Evolutionary conservation across 2,888 invertebrate genomes (phyloP).

Genomic region (Zootermopsis nevadensis): DNA sequence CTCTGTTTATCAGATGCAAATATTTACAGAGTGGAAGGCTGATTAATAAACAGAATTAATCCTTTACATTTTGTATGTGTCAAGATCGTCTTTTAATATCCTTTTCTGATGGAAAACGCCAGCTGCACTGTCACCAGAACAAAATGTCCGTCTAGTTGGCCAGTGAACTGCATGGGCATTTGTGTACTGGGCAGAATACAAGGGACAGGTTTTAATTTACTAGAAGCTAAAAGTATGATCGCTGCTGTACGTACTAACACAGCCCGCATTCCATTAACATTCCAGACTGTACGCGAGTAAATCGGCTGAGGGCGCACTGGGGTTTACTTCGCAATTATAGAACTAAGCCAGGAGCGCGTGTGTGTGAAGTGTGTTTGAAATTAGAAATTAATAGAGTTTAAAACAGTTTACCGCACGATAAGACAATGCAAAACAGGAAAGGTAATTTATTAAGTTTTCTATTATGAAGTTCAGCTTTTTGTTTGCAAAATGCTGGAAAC

Average conservation of each 20-base stretch:
- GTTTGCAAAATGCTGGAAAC: no score
- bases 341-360: not conserved
- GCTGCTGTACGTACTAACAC: not conserved
- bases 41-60: no score
- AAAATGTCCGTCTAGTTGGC: constrained; percentile 30
- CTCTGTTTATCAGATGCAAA: no score
- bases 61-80: no score
- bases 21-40: no score
- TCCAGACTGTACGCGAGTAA: not conserved
- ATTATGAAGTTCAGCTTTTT: not conserved
- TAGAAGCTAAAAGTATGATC: not conserved
- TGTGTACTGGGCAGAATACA: not conserved
- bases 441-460: not conserved
- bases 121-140: not conserved
- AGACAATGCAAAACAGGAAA: not conserved
- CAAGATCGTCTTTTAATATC: no score
- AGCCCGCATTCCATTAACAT: constrained; percentile 1
- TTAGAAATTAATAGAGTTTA: constrained; percentile 23
- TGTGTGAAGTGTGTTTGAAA: constrained; percentile 2
- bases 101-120: no score
- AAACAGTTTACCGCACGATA: not conserved
- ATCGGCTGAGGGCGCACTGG: not conserved
- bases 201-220: constrained; percentile 13
- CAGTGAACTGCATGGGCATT: not conserved
- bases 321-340: constrained; percentile 16